These are phyloP conservation scores for Microchirus variegatus DNA, from an alignment of 2,797 vertebrate genomes.

Conservation along the genomic window DNA sequence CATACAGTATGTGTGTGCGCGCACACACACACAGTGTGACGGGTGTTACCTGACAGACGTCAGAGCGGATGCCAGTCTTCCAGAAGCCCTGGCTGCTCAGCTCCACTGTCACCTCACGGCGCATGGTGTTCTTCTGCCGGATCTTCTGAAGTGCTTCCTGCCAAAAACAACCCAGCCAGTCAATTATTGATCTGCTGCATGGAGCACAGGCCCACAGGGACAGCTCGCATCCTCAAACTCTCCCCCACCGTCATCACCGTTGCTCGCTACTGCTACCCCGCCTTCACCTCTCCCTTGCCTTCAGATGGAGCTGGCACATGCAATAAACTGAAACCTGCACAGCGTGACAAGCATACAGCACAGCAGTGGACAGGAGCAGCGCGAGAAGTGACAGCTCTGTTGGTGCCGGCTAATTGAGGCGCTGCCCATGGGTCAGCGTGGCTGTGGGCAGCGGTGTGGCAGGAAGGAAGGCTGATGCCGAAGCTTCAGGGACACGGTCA, in stretches of 20 bases:
- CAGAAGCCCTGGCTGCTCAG: constrained; percentile 98
- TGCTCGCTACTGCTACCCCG: not conserved
- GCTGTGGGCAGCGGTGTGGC: constrained; percentile 31
- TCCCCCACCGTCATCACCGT: not conserved
- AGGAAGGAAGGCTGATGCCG: constrained; percentile 6
- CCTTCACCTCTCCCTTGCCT: not conserved
- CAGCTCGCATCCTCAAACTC: constrained; percentile 31
- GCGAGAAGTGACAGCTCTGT: constrained; percentile 50
- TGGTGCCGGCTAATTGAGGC: constrained; percentile 57
- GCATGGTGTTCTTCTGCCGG: constrained; percentile 99
- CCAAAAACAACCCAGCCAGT: constrained; percentile 62
- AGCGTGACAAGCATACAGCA: constrained; percentile 23
- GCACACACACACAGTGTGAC: not conserved
- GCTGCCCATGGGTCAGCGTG: constrained; percentile 34
- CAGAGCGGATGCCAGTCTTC: constrained; percentile 97
- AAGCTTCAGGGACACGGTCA: constrained; percentile 25
- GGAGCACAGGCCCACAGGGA: constrained; percentile 48
- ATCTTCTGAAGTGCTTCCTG: constrained; percentile 98
- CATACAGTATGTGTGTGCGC: not conserved
- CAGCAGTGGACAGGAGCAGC: constrained; percentile 31
- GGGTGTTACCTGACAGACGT: constrained; percentile 92
- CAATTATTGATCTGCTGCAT: constrained; percentile 67
- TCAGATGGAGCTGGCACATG: constrained; percentile 42
- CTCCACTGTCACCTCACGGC: constrained; percentile 97
- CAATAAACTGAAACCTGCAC: constrained; percentile 57